These are phyloP conservation scores for Chlorops oryzae DNA, from an alignment of 1,140 invertebrate species.

Conservation along the genomic window DNA sequence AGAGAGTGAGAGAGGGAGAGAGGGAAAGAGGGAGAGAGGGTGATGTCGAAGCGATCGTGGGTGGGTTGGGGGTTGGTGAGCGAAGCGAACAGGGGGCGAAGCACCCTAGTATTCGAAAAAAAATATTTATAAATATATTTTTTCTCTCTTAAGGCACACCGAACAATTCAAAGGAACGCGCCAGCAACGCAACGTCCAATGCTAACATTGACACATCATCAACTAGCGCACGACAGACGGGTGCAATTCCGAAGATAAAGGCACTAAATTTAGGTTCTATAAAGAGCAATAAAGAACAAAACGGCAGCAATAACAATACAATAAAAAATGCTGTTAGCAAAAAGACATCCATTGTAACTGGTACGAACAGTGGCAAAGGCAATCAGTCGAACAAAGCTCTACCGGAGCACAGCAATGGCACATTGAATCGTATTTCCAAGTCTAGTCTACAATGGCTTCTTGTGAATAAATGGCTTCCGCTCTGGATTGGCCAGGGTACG, in stretches of 20 bases:
- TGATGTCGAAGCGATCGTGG: too few relatives aligned
- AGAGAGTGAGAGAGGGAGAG: too few relatives aligned
- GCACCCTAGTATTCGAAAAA: too few relatives aligned
- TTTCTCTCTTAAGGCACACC: too few relatives aligned
- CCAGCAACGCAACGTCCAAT: constrained; percentile 5
- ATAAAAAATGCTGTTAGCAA: constrained; percentile 11
- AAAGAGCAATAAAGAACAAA: constrained; percentile 8
- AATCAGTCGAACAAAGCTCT: constrained; percentile 10
- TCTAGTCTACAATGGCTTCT: constrained; percentile 55
- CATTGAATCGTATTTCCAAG: constrained; percentile 52
- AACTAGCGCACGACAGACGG: constrained; percentile 22
- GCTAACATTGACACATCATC: constrained; percentile 1
- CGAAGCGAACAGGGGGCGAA: too few relatives aligned
- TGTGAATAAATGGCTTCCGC: constrained; percentile 54
- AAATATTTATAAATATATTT: too few relatives aligned
- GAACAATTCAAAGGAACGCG: too few relatives aligned
- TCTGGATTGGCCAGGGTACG: constrained; percentile 54
- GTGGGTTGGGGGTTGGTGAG: too few relatives aligned
- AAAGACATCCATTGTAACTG: constrained; percentile 7
- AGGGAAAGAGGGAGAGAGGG: too few relatives aligned
- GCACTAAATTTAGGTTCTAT: constrained; percentile 14
- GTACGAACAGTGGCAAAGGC: not conserved
- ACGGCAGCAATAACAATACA: constrained; percentile 25
- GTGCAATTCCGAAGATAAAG: constrained; percentile 42
- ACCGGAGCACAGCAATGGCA: constrained; percentile 24